Evolutionary conservation across 2,797 vertebrate genomes (phyloP).

Genomic region (Brachymystax lenok): DNA sequence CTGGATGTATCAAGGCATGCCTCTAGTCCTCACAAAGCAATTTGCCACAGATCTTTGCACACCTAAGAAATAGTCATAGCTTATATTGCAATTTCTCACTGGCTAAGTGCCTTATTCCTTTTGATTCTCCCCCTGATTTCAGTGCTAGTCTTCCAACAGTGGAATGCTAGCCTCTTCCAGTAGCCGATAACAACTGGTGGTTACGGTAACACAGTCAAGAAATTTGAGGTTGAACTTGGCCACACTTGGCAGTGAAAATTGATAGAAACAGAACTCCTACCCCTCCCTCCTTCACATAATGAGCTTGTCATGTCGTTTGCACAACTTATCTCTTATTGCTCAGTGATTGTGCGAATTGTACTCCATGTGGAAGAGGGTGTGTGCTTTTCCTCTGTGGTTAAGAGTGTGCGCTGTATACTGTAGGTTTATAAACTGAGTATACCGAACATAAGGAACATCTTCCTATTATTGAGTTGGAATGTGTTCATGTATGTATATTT

Average conservation of each 20-base stretch:
- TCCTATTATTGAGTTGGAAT: not conserved
- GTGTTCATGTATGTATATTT: not conserved
- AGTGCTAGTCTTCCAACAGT: not conserved
- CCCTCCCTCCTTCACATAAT: slow-evolving; percentile 28
- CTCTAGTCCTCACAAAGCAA: not conserved
- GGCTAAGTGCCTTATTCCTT: not conserved
- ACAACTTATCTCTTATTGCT: slow-evolving; percentile 37
- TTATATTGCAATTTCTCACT: not conserved
- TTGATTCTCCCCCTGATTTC: not conserved
- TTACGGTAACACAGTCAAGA: not conserved
- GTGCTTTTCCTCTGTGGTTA: slow-evolving; percentile 16
- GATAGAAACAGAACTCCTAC: slow-evolving; percentile 6
- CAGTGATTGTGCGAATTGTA: slow-evolving; percentile 10
- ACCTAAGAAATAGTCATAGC: slow-evolving; percentile 22
- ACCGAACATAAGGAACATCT: not conserved
- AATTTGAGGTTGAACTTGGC: not conserved
- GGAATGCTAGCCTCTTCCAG: not conserved
- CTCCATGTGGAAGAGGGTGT: slow-evolving; percentile 34
- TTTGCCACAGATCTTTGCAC: slow-evolving; percentile 10
- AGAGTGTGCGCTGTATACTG: not conserved
- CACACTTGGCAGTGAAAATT: slow-evolving; percentile 7
- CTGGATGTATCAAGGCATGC: slow-evolving; percentile 1
- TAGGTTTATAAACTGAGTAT: too few relatives aligned
- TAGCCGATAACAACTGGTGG: not conserved
- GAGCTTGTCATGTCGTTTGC: slow-evolving; percentile 18